These are phyloP conservation scores for Mormoops blainvillei DNA, from an alignment of 2,113 vertebrate species.

Conservation along the genomic window DNA sequence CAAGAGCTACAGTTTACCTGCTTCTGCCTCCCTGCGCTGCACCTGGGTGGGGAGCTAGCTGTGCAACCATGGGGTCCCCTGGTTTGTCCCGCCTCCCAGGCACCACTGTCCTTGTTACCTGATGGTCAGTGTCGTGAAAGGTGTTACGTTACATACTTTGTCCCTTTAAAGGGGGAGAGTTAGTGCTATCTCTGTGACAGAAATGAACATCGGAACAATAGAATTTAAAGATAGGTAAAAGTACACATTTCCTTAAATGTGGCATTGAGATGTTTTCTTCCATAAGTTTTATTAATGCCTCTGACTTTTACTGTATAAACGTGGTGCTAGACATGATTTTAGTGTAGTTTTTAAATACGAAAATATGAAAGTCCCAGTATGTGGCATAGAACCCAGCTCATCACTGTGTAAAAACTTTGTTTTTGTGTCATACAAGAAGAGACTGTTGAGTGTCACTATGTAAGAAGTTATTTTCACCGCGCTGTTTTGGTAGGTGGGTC, in stretches of 20 bases:
- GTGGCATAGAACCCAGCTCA: background rate
- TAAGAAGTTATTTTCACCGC: background rate
- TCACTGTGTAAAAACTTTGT: background rate
- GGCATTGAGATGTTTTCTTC: slow-evolving; percentile 58
- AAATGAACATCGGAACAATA: background rate
- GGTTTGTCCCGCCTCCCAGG: background rate
- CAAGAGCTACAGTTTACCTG: too few relatives aligned
- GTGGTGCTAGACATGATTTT: slow-evolving; percentile 34
- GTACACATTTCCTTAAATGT: slow-evolving; percentile 16
- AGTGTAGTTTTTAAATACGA: background rate
- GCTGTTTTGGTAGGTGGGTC: background rate
- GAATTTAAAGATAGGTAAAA: background rate
- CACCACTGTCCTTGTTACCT: background rate
- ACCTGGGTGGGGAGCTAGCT: background rate
- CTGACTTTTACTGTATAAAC: background rate
- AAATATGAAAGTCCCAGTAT: background rate
- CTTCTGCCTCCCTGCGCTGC: fast-evolving
- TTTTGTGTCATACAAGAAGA: background rate
- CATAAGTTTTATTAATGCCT: slow-evolving; percentile 44
- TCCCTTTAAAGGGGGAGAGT: background rate
- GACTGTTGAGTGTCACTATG: background rate
- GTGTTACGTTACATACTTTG: background rate
- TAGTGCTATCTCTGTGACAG: background rate
- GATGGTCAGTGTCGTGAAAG: background rate
- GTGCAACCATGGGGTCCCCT: too few relatives aligned